A percentile compares a stretch with the other conserved stretches of the same genome.
These are phyloP conservation scores for Protodeltote pygarga DNA, from an alignment of 2,888 invertebrate species.

Conservation along the genomic window DNA sequence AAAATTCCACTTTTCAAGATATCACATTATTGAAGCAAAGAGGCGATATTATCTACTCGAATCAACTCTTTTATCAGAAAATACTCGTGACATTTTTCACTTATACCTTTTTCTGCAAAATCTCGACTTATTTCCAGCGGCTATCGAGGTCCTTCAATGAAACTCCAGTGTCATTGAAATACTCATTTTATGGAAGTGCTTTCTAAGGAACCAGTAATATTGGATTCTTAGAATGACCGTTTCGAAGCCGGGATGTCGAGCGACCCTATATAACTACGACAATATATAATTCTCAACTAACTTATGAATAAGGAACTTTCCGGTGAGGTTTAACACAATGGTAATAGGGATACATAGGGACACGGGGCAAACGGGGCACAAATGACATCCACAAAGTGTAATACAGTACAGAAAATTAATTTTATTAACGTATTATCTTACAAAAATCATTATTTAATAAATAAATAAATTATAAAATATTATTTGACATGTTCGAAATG, in stretches of 20 bases:
- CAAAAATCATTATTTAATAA: conserved; percentile 79
- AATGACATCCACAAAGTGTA: conserved; percentile 68
- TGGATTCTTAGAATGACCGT: conserved; percentile 20
- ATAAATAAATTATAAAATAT: conserved; percentile 78
- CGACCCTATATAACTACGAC: not conserved
- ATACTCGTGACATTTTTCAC: not conserved
- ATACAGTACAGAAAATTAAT: conserved; percentile 83
- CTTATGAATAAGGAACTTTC: conserved; percentile 1
- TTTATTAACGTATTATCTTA: conserved; percentile 83
- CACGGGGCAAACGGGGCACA: conserved; percentile 38
- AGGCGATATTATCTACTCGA: not conserved
- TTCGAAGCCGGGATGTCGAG: conserved; percentile 6
- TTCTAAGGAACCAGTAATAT: conserved; percentile 23
- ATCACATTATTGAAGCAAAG: too few species aligned
- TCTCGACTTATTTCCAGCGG: conserved; percentile 8
- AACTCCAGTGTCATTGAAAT: conserved; percentile 37
- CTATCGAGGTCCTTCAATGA: conserved; percentile 16
- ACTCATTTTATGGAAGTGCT: conserved; percentile 31
- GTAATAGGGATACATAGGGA: conserved; percentile 23
- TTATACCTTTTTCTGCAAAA: conserved; percentile 5
- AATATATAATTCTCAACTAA: conserved; percentile 1
- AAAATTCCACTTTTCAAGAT: too few species aligned
- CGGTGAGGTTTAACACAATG: conserved; percentile 7
- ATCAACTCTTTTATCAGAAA: not conserved
- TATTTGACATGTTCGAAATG: conserved; percentile 71